Evolutionary conservation across 2,797 vertebrate genomes (phyloP).

Genomic region (Mionectes olivaceus): DNA sequence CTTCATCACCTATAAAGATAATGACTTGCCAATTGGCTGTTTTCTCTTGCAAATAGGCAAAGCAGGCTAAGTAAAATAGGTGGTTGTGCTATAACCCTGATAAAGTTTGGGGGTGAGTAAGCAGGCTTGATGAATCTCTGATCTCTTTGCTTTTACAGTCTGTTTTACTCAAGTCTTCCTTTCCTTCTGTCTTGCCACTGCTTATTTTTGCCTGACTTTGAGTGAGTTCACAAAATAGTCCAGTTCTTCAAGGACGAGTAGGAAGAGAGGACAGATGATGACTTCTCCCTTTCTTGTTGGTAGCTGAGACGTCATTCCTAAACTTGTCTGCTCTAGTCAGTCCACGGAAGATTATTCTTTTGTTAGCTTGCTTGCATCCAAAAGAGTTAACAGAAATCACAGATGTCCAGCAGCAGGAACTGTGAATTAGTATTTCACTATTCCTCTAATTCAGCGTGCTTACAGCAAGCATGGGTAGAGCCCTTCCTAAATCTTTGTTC

Average conservation of each 20-base stretch:
- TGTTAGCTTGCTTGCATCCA: not conserved
- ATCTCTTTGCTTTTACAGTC: not conserved
- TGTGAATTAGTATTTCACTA: not conserved
- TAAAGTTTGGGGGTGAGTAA: not conserved
- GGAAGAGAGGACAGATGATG: not conserved
- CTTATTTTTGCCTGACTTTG: not conserved
- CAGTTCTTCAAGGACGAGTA: not conserved
- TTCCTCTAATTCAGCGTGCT: not conserved
- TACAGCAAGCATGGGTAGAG: too few species aligned
- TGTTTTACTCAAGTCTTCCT: not conserved
- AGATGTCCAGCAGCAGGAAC: not conserved
- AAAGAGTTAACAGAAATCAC: not conserved
- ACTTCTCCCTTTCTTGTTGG: not conserved
- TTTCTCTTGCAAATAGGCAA: not conserved
- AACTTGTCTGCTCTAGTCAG: not conserved
- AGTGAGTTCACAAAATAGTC: not conserved
- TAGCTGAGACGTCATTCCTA: not conserved
- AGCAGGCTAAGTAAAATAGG: not conserved
- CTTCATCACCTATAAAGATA: not conserved
- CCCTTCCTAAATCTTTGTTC: too few species aligned
- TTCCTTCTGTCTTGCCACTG: not conserved
- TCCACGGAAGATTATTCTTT: not conserved
- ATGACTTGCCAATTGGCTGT: not conserved
- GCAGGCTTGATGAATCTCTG: not conserved
- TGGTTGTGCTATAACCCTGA: not conserved